A percentile compares a stretch with the other conserved stretches of the same genome.
These are phyloP conservation scores for Drosophila tani DNA, from an alignment of 1,140 invertebrate genomes.

Conservation along the genomic window DNA sequence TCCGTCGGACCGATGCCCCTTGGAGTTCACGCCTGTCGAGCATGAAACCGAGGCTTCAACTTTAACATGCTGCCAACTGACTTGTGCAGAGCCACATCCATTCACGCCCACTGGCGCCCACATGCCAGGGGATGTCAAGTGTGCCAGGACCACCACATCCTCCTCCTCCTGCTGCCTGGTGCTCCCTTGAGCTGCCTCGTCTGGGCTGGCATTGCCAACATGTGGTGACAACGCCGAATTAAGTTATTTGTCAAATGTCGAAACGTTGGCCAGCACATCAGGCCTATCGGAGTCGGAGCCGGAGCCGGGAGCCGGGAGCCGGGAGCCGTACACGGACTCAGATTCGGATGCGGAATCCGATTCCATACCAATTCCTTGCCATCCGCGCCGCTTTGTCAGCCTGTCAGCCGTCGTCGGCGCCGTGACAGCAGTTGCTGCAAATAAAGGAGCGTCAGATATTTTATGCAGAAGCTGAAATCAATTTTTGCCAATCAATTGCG, in stretches of 20 bases:
- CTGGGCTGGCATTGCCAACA: slow-evolving; percentile 36
- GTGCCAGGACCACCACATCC: slow-evolving; percentile 22
- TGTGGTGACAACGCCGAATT: slow-evolving; percentile 79
- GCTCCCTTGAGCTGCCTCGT: slow-evolving; percentile 9
- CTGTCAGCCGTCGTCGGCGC: slow-evolving; percentile 46
- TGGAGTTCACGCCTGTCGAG: slow-evolving; percentile 27
- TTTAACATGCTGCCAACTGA: slow-evolving; percentile 43
- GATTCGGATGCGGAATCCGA: slow-evolving; percentile 10
- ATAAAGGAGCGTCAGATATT: slow-evolving; percentile 73
- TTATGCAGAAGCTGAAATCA: slow-evolving; percentile 80
- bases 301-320: slow-evolving; percentile 1
- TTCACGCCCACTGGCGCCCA: slow-evolving; percentile 5
- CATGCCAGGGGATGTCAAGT: slow-evolving; percentile 33
- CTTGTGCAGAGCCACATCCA: slow-evolving; percentile 35
- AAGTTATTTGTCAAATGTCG: slow-evolving; percentile 82
- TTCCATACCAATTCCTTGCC: slow-evolving; percentile 8
- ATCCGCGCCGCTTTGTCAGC: slow-evolving; percentile 50
- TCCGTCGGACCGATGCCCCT: background rate
- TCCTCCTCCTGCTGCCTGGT: background rate
- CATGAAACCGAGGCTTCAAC: slow-evolving; percentile 53
- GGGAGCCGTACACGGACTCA: slow-evolving; percentile 18
- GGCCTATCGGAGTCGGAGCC: slow-evolving; percentile 30
- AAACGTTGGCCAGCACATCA: slow-evolving; percentile 51
- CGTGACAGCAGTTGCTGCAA: slow-evolving; percentile 68
- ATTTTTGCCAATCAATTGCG: slow-evolving; percentile 81